Evolutionary conservation across 2,797 vertebrate species (phyloP).

Genomic region (Chromis chromis): DNA sequence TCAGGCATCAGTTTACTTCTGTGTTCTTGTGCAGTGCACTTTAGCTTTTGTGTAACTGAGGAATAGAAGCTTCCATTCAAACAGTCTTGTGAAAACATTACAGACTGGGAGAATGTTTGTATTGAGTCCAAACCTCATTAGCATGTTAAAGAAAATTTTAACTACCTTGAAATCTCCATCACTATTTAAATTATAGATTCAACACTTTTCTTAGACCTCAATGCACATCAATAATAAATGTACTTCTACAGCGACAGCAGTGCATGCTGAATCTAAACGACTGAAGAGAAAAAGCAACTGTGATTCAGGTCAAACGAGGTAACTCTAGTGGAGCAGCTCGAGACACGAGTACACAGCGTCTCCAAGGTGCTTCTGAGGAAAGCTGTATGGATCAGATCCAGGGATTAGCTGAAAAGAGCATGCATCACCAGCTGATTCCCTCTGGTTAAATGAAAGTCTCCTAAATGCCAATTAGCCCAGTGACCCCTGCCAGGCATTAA

Average conservation of each 20-base stretch:
- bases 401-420: slow-evolving; percentile 10
- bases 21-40: slow-evolving; percentile 10
- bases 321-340: neutral
- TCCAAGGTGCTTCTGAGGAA: slow-evolving; percentile 18
- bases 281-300: neutral
- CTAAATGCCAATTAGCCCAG: slow-evolving; percentile 34
- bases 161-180: neutral
- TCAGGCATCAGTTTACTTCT: slow-evolving; percentile 1
- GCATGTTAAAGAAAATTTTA: neutral
- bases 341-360: neutral
- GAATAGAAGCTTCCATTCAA: slow-evolving; percentile 3
- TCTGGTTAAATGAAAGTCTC: slow-evolving; percentile 23
- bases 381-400: slow-evolving; percentile 9
- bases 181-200: neutral
- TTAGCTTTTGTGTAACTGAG: neutral
- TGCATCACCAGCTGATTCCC: slow-evolving; percentile 15
- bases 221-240: neutral
- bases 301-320: neutral
- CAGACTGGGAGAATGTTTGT: neutral
- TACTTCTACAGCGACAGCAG: neutral
- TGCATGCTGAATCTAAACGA: neutral
- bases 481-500: slow-evolving; percentile 25
- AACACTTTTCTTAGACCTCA: no score
- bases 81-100: neutral
- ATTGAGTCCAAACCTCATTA: neutral